Percentiles rank a stretch among this genome's conserved stretches.
These are phyloP conservation scores for Crocuta crocuta DNA, from an alignment of 2,113 vertebrate genomes.

Conservation along the genomic window DNA sequence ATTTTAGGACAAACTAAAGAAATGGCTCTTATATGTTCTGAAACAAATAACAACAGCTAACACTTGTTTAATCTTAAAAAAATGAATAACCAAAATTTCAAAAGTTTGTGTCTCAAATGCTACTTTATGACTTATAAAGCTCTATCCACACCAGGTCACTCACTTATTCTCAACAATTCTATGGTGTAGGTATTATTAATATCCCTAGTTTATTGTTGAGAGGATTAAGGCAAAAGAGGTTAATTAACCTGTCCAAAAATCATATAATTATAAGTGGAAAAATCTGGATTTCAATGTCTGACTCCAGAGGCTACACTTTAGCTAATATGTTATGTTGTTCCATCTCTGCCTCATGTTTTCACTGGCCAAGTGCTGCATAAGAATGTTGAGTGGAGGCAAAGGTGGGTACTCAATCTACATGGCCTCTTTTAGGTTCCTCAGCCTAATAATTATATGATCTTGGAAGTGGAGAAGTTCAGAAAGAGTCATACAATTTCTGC, in stretches of 20 bases:
- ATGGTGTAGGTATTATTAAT: not conserved
- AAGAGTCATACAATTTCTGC: not conserved
- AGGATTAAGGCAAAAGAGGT: not conserved
- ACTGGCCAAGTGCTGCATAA: not conserved
- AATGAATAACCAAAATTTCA: too few species aligned
- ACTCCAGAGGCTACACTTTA: not conserved
- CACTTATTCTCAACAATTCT: not conserved
- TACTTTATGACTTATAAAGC: too few species aligned
- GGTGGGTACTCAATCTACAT: not conserved
- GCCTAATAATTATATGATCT: not conserved
- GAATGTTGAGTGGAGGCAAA: not conserved
- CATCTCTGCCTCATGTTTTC: not conserved
- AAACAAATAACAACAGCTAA: constrained; percentile 22
- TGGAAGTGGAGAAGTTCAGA: not conserved
- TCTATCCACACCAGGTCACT: not conserved
- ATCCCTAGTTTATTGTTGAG: not conserved
- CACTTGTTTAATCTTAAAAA: not conserved
- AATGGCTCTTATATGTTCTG: not conserved
- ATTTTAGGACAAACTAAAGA: constrained; percentile 46
- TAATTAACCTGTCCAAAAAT: not conserved
- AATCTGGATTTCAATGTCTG: not conserved
- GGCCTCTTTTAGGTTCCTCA: not conserved
- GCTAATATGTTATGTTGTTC: not conserved
- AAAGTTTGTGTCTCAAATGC: too few species aligned
- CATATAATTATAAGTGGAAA: not conserved